Evolutionary conservation across 2,888 invertebrate species (phyloP).

Genomic region (Augiades crinisus): DNA sequence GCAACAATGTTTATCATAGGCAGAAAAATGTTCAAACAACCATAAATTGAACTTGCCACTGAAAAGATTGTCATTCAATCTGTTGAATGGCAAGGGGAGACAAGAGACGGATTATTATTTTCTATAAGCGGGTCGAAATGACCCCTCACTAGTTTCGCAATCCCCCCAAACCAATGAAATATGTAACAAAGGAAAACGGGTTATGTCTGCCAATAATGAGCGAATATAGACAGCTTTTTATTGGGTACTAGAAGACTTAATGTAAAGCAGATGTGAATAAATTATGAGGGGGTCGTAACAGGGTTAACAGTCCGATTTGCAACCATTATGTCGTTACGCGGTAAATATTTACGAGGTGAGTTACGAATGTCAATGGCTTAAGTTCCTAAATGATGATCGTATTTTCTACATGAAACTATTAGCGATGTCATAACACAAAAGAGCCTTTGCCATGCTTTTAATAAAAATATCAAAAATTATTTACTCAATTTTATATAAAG

Average conservation of each 20-base stretch:
- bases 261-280: slow-evolving; percentile 52
- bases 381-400: too few species aligned
- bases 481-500: too few species aligned
- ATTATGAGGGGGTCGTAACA: slow-evolving; percentile 44
- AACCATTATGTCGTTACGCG: slow-evolving; percentile 48
- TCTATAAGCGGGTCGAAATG: slow-evolving; percentile 47
- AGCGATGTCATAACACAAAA: too few species aligned
- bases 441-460: too few species aligned
- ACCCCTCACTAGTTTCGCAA: slow-evolving; percentile 56
- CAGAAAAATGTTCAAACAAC: slow-evolving; percentile 14
- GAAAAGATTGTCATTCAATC: too few species aligned
- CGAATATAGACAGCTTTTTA: slow-evolving; percentile 55
- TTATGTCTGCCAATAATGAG: slow-evolving; percentile 50
- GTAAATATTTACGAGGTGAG: slow-evolving; percentile 46
- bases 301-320: slow-evolving; percentile 43
- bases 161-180: slow-evolving; percentile 64
- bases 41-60: slow-evolving; percentile 13
- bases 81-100: slow-evolving; percentile 37
- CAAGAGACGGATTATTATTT: slow-evolving; percentile 50
- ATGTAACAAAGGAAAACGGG: slow-evolving; percentile 68
- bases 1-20: background rate
- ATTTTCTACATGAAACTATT: too few species aligned
- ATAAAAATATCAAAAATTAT: too few species aligned
- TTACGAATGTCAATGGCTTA: too few species aligned
- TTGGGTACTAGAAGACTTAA: slow-evolving; percentile 50